Percentiles rank a stretch among this genome's conserved stretches.
phyloP scores from a whole-genome alignment of 2,797 vertebrate genomes.

The Sebastes minor region DNA sequence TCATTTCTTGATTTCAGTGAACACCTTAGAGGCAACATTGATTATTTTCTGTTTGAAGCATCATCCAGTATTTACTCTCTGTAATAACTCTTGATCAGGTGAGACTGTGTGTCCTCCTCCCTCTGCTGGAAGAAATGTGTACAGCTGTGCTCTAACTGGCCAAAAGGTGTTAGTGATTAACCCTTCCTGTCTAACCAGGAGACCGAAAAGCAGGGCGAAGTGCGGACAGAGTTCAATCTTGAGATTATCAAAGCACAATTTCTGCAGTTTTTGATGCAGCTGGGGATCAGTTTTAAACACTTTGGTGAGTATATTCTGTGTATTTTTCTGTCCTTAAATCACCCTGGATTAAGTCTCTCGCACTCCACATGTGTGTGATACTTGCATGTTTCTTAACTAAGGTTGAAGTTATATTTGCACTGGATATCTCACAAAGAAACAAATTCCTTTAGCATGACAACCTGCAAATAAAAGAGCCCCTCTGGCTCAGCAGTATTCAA shows the following conservation, averaged over 20 bases:
- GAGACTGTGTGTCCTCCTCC: slow-evolving; percentile 2
- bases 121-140: slow-evolving; percentile 74
- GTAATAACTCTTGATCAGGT: slow-evolving; percentile 39
- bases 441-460: slow-evolving; percentile 21
- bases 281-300: not conserved
- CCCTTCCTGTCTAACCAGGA: slow-evolving; percentile 65
- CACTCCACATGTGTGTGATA: not conserved
- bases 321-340: not conserved
- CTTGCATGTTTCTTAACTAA: not conserved
- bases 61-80: slow-evolving; percentile 2
- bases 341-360: not conserved
- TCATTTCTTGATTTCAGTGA: not conserved
- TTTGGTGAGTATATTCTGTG: slow-evolving; percentile 52
- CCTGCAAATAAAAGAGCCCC: slow-evolving; percentile 6
- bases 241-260: slow-evolving; percentile 9
- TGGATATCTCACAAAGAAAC: slow-evolving; percentile 13
- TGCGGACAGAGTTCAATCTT: slow-evolving; percentile 16
- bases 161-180: slow-evolving; percentile 74
- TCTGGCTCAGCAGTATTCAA: not conserved
- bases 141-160: slow-evolving; percentile 36
- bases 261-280: slow-evolving; percentile 13
- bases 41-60: not conserved
- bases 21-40: not conserved
- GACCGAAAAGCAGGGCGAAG: slow-evolving; percentile 48
- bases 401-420: slow-evolving; percentile 4